Evolutionary conservation across 2,888 invertebrate genomes (phyloP), one percentile per base, ranked within the genome.

Genomic region (Drosophila merina): DNA sequence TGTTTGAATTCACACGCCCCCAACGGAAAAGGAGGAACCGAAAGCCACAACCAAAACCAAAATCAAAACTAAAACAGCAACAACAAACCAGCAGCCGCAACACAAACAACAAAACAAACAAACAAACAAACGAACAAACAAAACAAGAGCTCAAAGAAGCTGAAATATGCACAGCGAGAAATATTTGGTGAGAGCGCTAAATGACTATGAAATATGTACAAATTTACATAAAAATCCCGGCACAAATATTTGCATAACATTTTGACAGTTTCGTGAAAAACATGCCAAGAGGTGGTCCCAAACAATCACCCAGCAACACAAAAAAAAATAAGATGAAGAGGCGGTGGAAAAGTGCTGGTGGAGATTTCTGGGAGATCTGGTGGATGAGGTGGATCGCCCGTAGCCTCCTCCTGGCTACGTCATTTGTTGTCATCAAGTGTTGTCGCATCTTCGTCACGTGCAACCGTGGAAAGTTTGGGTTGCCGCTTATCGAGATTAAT

Each of bases 1-100:
- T 89, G 77, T 84, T 77, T 76, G 84, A 74, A 79, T 87, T 89
- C 87, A 85, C 88, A 89, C 89, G 89, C 89, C 89, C 89, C 85
- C 86, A 78, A 80, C 72, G 75, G 70, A 72, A 76, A 73, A 69
- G 75, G 58, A 12, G 73, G 72, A 20, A 20, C 20, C 20, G 20
- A 20, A 20, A 20, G 20, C 20, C 20, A 20, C 20, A 20, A 62
- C 50, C 50, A 38, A 54, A 55, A 57, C 28, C 14, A 64, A 30
- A 59, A 40, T 20, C 28, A 45, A 28, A 28, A 28, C 28, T 6
- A 28, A 28, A 28, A 28, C 28, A 20, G 38, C 31, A 14, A 47
- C 59, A 45, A 40, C 48, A 42, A 54, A 31, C 20, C 2, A 36
- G 14, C 31, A 48, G 44, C 79, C 77, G 71, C n/a, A 31, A 74